Conservation (phyloP, 2,888 invertebrate species). For the Amiota minor region DNA sequence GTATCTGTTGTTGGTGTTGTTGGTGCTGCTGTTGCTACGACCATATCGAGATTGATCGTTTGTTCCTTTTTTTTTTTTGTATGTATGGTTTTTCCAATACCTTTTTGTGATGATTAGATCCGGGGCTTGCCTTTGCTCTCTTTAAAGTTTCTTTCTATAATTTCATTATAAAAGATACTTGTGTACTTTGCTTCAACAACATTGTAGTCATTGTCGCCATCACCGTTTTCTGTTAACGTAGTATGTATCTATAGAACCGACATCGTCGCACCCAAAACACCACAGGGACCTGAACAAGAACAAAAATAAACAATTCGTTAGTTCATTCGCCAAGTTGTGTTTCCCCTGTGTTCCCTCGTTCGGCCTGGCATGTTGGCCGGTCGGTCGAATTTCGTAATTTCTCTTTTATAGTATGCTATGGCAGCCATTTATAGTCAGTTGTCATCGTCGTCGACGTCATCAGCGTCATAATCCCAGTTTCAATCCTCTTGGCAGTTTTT, state of each 20-base stretch:
- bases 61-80: slow-evolving; percentile 14
- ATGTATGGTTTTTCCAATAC: slow-evolving; percentile 55
- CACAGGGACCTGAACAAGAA: slow-evolving; percentile 62
- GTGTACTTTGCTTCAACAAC: background rate
- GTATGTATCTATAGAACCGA: slow-evolving; percentile 4
- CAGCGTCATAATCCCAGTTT: slow-evolving; percentile 58
- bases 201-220: background rate
- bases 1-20: slow-evolving; percentile 12
- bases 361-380: background rate
- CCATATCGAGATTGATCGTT: slow-evolving; percentile 20
- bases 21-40: slow-evolving; percentile 16
- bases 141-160: slow-evolving; percentile 37
- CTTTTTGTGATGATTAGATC: slow-evolving; percentile 55
- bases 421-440: slow-evolving; percentile 19
- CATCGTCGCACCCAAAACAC: slow-evolving; percentile 61
- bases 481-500: slow-evolving; percentile 51
- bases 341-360: background rate
- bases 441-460: slow-evolving; percentile 40
- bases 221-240: background rate
- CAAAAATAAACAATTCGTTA: background rate
- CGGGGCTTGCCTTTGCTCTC: slow-evolving; percentile 40
- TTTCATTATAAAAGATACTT: slow-evolving; percentile 33
- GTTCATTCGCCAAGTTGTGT: background rate
- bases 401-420: background rate
- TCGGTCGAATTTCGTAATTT: slow-evolving; percentile 27